A percentile compares a stretch with the other conserved stretches of the same genome.
phyloP scores from a whole-genome alignment of 2,797 vertebrate genomes.

The Argya squamiceps region DNA sequence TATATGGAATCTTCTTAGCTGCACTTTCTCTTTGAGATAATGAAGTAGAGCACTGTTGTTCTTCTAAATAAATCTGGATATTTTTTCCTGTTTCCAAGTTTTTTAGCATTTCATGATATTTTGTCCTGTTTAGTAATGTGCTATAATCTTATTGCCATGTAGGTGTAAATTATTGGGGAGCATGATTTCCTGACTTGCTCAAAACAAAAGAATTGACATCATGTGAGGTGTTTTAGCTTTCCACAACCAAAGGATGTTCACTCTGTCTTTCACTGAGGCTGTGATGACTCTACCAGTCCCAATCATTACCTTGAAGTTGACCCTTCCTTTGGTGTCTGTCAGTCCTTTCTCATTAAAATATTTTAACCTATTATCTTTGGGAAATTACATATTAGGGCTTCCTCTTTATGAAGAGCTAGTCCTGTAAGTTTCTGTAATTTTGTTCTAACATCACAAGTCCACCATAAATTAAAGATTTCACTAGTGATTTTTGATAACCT shows the following conservation, averaged over 20 bases:
- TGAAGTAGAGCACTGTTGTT: background rate
- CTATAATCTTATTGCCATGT: background rate
- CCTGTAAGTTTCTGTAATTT: background rate
- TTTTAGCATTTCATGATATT: background rate
- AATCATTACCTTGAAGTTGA: background rate
- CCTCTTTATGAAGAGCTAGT: background rate
- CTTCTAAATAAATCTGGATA: background rate
- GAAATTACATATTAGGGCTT: background rate
- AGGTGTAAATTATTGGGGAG: background rate
- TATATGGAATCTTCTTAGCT: background rate
- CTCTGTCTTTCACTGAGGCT: background rate
- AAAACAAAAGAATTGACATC: background rate
- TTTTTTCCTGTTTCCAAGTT: background rate
- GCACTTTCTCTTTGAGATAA: background rate
- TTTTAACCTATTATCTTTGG: background rate
- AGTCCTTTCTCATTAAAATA: background rate
- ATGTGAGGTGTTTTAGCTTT: background rate
- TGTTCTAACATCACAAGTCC: background rate
- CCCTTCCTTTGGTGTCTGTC: background rate
- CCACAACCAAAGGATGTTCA: background rate
- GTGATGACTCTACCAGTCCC: background rate
- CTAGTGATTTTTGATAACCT: background rate
- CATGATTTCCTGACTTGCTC: background rate
- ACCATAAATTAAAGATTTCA: background rate
- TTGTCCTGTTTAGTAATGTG: background rate